These are phyloP conservation scores for Onychostruthus taczanowskii DNA, from an alignment of 2,113 vertebrate species.

Conservation along the genomic window DNA sequence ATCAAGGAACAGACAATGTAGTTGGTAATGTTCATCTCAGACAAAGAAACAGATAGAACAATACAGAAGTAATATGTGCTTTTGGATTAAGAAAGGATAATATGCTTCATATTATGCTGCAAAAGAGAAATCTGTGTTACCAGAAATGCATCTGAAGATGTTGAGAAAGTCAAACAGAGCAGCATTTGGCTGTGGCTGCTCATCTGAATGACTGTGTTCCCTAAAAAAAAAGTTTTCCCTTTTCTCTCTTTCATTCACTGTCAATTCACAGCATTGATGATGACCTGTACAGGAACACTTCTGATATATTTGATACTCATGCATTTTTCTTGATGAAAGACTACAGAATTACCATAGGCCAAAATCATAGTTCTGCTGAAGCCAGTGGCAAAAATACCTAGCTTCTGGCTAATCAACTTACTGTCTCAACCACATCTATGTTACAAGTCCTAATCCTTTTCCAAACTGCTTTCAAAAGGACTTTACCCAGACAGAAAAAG, in stretches of 20 bases:
- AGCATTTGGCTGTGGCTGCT: not conserved
- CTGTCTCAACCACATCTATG: not conserved
- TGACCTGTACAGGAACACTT: not conserved
- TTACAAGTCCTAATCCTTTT: not conserved
- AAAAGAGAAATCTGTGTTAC: not conserved
- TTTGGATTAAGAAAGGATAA: not conserved
- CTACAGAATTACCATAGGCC: not conserved
- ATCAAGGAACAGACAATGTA: rapidly evolving
- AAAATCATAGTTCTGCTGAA: not conserved
- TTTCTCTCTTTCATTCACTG: not conserved
- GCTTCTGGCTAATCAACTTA: not conserved
- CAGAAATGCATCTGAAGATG: not conserved
- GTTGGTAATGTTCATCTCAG: not conserved
- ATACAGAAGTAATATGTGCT: not conserved
- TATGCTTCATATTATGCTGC: not conserved
- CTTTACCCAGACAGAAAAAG: not conserved
- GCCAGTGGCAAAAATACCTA: not conserved
- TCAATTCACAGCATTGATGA: not conserved
- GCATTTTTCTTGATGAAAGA: not conserved
- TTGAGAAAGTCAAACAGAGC: not conserved
- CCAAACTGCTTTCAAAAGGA: not conserved
- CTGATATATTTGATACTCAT: not conserved
- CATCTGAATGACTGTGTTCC: rapidly evolving
- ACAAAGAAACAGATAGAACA: not conserved
- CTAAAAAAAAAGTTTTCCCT: rapidly evolving